Percentiles rank a stretch among this genome's conserved stretches.
phyloP scores from a whole-genome alignment of 2,113 vertebrate species.

The Rhynchomys soricoides region DNA sequence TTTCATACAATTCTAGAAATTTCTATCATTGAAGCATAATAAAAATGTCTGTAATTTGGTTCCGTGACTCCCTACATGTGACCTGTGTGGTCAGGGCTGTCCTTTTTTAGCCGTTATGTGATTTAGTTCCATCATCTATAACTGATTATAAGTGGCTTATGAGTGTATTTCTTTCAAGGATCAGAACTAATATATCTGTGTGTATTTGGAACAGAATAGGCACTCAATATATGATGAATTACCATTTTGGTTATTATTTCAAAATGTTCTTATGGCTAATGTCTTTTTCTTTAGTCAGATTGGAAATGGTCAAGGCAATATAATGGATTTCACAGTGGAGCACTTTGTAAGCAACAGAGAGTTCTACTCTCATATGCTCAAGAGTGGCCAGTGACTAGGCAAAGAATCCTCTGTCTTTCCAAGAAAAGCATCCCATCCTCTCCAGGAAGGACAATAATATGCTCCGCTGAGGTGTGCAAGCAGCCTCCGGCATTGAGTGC shows the following conservation, averaged over 20 bases:
- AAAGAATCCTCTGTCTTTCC: constrained; percentile 10
- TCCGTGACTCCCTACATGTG: constrained; percentile 34
- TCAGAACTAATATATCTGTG: constrained; percentile 44
- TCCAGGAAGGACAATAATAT: constrained; percentile 41
- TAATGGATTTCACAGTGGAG: constrained; percentile 35
- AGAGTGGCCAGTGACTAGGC: constrained; percentile 18
- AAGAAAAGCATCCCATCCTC: constrained; percentile 48
- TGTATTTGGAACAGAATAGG: constrained; percentile 33
- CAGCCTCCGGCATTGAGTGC: constrained; percentile 32
- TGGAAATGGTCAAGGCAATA: constrained; percentile 28
- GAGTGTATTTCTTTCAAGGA: constrained; percentile 33
- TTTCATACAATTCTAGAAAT: neutral
- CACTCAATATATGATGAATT: constrained; percentile 40
- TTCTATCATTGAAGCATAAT: constrained; percentile 3
- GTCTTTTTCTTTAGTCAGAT: constrained; percentile 41
- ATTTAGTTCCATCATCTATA: constrained; percentile 49
- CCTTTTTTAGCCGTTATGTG: constrained; percentile 62
- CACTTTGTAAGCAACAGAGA: neutral
- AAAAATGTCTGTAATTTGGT: neutral
- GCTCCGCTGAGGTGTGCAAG: constrained; percentile 59
- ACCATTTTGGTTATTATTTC: constrained; percentile 41
- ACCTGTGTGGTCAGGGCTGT: neutral
- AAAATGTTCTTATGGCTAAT: constrained; percentile 34
- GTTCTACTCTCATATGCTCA: neutral
- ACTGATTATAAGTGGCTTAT: constrained; percentile 30